Evolutionary conservation across 2,113 vertebrate genomes (phyloP).

Genomic region (Alligator mississippiensis): DNA sequence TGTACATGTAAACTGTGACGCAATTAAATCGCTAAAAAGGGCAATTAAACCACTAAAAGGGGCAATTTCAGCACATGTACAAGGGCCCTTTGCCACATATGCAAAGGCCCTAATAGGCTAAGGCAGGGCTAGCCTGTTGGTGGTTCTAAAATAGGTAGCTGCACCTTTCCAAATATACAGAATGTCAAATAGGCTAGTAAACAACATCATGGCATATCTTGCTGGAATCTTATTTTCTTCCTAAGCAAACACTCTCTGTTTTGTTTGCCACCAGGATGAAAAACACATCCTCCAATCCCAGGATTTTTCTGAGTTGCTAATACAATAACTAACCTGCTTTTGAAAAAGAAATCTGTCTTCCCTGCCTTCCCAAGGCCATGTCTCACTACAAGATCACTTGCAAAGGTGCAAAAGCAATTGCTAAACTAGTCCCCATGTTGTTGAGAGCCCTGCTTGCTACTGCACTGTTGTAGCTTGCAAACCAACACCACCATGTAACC

Average conservation of each 20-base stretch:
- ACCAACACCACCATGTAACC: background rate
- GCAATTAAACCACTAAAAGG: no score
- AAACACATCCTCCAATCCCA: background rate
- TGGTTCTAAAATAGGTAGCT: constrained; percentile 22
- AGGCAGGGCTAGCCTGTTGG: constrained; percentile 15
- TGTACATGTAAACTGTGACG: no score
- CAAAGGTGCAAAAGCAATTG: constrained; percentile 1
- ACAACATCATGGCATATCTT: background rate
- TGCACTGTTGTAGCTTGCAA: background rate
- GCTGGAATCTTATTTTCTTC: constrained; percentile 35
- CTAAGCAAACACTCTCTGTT: background rate
- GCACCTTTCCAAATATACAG: constrained; percentile 9
- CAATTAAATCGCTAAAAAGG: no score
- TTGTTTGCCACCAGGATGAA: constrained; percentile 21
- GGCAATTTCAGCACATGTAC: no score
- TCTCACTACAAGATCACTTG: constrained; percentile 22
- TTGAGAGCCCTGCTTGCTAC: background rate
- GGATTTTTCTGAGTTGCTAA: constrained; percentile 11
- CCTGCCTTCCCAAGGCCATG: background rate
- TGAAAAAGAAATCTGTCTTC: no score
- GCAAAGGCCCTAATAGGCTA: background rate
- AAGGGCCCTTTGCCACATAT: no score
- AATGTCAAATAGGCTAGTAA: constrained; percentile 11
- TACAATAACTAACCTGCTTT: constrained; percentile 16
- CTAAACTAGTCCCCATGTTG: constrained; percentile 19